Base-by-base conservation (phyloP, 1,140 invertebrate species). In the Papilio aristodemus region DNA sequence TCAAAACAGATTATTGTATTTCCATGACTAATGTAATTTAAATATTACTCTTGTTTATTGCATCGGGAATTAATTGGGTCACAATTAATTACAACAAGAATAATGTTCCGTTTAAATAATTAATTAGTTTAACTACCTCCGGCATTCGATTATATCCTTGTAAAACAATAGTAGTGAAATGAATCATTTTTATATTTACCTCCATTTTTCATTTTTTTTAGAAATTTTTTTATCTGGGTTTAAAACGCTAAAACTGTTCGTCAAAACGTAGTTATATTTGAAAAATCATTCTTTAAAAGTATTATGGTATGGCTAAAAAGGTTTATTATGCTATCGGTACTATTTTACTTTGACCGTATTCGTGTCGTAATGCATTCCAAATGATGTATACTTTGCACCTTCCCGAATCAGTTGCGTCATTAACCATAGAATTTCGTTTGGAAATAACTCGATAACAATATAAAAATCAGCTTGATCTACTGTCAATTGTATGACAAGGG, bases 61-160 rank as follows among this genome's bases (percentile, higher is more conserved):
- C 22, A 2, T 46, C 0, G 43, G 43, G 19, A 22, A 22, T 22
- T 22, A 1, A 54, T 54, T 54, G 10, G 46, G 19, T 54, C 46
- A 54, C 22, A 54, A 62, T 62, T 62, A 22, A 62, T 38, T 62
- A 43, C 63, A n/a, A 39, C 43, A 50, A 66, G 43, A 66, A 68
- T n/a, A n/a, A n/a, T 77, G 76, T 83, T 89, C 80, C 83, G 86
- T 80, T 89, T 89, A 71, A 78, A 89, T 84, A 84, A 87, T 83
- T 73, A 84, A 83, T 80, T 72, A 83, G 78, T 76, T 72, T 69
- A 81, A n/a, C 70, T 70, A 63, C 69, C 73, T 76, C 74, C 76
- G 75, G 73, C 76, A 76, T 76, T 74, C 71, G 66, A 71, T 69
- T 77, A 74, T 73, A 82, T 81, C 69, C 72, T 71, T 71, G 72